A percentile compares a stretch with the other conserved stretches of the same genome.
These are phyloP conservation scores for Tetramorium simillimum DNA, from an alignment of 1,140 invertebrate genomes.

Conservation along the genomic window DNA sequence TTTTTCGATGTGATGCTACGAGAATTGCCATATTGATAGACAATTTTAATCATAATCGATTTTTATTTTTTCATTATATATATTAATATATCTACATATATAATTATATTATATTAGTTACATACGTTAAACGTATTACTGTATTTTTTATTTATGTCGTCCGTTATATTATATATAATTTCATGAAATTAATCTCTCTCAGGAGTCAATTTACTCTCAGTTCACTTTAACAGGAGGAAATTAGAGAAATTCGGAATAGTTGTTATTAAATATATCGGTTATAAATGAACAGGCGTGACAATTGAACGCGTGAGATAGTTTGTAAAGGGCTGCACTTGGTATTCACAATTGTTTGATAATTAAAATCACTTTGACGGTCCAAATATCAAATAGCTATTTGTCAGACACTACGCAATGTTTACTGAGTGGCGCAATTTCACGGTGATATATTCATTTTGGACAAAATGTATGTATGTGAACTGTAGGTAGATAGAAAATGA, in stretches of 20 bases:
- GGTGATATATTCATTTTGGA: neutral
- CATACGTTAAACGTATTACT: too few relatives aligned
- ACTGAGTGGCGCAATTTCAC: neutral
- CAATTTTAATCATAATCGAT: neutral
- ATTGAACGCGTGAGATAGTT: neutral
- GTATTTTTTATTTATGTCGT: neutral
- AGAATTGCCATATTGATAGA: neutral
- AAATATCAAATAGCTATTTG: conserved; percentile 16
- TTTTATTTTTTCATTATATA: neutral
- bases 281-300: neutral
- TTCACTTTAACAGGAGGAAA: neutral
- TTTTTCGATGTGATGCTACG: neutral
- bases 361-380: conserved; percentile 11
- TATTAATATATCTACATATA: neutral
- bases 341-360: neutral
- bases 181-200: neutral
- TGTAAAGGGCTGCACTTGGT: neutral
- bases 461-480: neutral
- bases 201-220: neutral
- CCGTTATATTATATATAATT: neutral
- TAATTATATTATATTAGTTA: neutral
- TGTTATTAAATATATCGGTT: neutral
- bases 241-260: conserved; percentile 3
- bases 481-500: neutral
- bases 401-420: neutral